Evolutionary conservation across 2,113 vertebrate species (phyloP).

Genomic region (Scartelaos histophorus): DNA sequence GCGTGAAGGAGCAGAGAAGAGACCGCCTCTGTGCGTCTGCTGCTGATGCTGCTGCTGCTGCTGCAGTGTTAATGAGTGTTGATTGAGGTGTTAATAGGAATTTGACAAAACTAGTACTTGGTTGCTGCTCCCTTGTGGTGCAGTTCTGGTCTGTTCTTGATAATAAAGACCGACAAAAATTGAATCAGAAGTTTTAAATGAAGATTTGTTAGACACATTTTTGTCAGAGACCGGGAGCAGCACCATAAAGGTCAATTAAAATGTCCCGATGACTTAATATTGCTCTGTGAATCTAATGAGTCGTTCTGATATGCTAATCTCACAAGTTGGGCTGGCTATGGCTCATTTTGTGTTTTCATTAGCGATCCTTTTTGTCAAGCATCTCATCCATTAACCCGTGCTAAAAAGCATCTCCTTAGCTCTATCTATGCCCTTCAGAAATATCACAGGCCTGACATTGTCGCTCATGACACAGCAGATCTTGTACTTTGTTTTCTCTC

Average conservation of each 20-base stretch:
- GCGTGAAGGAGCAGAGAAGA: conserved; percentile 25
- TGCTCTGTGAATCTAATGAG: conserved; percentile 26
- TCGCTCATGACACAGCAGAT: no score
- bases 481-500: background rate
- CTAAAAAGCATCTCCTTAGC: background rate
- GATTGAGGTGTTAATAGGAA: conserved; percentile 64
- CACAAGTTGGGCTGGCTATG: conserved; percentile 23
- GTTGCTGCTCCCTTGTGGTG: conserved; percentile 25
- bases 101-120: conserved; percentile 46
- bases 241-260: conserved; percentile 39
- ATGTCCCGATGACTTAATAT: conserved; percentile 37
- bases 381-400: conserved; percentile 27
- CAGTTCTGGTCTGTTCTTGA: conserved; percentile 17
- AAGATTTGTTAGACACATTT: conserved; percentile 1
- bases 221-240: conserved; percentile 10
- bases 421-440: no score
- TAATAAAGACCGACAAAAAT: conserved; percentile 25
- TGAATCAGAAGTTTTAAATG: conserved; percentile 5
- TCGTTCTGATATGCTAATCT: conserved; percentile 32
- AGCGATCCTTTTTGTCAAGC: conserved; percentile 20
- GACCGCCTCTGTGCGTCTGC: conserved; percentile 22
- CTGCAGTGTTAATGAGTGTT: conserved; percentile 60
- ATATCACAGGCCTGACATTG: no score
- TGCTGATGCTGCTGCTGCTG: conserved; percentile 23
- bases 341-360: conserved; percentile 47